Evolutionary conservation across 2,888 invertebrate species (phyloP).

Genomic region (Aethes cnicana): DNA sequence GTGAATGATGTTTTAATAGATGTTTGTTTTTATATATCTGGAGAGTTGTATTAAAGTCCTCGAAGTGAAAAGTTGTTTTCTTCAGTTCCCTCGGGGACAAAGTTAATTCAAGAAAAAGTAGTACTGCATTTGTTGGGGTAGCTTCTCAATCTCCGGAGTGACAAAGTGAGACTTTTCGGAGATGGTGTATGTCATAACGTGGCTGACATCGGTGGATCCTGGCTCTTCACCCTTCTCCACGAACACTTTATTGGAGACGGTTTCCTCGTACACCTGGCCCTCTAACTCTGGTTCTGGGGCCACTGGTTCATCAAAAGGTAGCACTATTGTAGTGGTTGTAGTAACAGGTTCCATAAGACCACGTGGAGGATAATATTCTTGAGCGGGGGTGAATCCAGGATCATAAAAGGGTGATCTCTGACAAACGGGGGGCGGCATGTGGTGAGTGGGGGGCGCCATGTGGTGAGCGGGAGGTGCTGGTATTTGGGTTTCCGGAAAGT

Average conservation of each 20-base stretch:
- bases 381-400: constrained; percentile 49
- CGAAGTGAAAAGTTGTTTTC: too few species aligned
- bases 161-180: constrained; percentile 69
- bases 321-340: constrained; percentile 44
- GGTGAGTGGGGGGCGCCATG: constrained; percentile 45
- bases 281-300: constrained; percentile 63
- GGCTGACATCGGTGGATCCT: constrained; percentile 66
- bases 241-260: constrained; percentile 62
- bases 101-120: constrained; percentile 58
- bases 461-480: constrained; percentile 47
- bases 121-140: constrained; percentile 74
- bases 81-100: neutral
- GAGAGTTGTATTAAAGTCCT: too few species aligned
- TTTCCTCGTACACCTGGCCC: constrained; percentile 71
- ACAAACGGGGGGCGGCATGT: constrained; percentile 51
- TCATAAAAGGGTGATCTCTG: constrained; percentile 64
- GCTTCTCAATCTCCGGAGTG: constrained; percentile 60
- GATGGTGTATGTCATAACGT: constrained; percentile 69
- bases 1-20: too few species aligned
- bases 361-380: constrained; percentile 50
- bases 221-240: constrained; percentile 65
- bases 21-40: too few species aligned
- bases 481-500: constrained; percentile 57
- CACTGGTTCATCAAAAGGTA: constrained; percentile 48
- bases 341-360: constrained; percentile 54